These are phyloP conservation scores for Apamea anceps DNA, from an alignment of 2,888 invertebrate genomes.

Conservation along the genomic window DNA sequence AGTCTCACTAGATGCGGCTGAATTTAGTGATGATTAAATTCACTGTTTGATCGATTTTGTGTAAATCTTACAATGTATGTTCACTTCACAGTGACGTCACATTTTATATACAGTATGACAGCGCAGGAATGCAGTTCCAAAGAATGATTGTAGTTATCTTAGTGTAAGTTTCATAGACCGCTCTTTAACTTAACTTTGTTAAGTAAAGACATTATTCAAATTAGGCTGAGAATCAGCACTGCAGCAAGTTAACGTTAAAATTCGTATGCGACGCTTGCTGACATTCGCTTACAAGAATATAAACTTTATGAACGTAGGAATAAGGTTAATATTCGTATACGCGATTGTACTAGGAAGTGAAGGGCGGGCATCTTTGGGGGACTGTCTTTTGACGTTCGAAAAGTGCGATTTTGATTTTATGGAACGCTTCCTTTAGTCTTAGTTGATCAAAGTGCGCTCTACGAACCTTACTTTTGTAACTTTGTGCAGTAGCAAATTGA, in stretches of 20 bases:
- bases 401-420: too few species aligned
- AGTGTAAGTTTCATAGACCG: neutral
- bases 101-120: neutral
- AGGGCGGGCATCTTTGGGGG: too few species aligned
- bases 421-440: neutral
- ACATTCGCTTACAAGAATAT: neutral
- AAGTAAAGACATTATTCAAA: neutral
- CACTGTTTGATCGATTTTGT: conserved; percentile 4
- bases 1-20: neutral
- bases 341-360: too few species aligned
- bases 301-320: neutral
- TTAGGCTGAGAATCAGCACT: too few species aligned
- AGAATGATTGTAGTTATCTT: neutral
- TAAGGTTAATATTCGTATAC: neutral
- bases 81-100: neutral
- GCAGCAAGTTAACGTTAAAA: neutral
- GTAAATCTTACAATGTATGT: conserved; percentile 8
- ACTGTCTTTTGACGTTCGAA: too few species aligned
- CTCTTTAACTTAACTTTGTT: neutral
- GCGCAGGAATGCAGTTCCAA: neutral
- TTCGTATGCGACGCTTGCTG: neutral
- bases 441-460: neutral
- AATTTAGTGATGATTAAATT: neutral
- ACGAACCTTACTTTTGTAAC: neutral
- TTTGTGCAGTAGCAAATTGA: neutral